Conservation (phyloP, 2,113 vertebrate species). For the Lipophrys pholis region DNA sequence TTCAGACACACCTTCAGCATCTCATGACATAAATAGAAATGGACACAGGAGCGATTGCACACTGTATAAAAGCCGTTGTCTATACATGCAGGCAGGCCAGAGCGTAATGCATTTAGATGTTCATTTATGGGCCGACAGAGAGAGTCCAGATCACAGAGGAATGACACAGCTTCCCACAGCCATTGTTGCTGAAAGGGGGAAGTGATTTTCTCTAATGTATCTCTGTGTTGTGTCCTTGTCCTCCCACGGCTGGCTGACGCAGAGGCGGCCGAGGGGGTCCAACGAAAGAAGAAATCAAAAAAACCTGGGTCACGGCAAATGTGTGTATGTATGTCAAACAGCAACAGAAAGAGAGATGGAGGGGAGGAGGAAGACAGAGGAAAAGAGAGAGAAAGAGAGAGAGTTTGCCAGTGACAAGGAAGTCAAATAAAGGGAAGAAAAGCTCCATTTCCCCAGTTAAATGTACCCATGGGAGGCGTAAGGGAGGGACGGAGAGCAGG, state of each 20-base stretch:
- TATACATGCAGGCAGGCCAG: slow-evolving; percentile 38
- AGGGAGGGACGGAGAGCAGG: slow-evolving; percentile 65
- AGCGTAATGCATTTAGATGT: slow-evolving; percentile 51
- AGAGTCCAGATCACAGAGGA: slow-evolving; percentile 57
- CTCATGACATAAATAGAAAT: background rate
- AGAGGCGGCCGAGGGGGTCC: slow-evolving; percentile 56
- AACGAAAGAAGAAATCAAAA: slow-evolving; percentile 25
- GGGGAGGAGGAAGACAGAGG: background rate
- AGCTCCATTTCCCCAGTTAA: slow-evolving; percentile 78
- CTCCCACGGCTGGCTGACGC: slow-evolving; percentile 58
- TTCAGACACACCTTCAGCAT: background rate
- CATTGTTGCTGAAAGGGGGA: slow-evolving; percentile 66
- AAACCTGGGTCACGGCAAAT: slow-evolving; percentile 65
- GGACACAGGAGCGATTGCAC: background rate
- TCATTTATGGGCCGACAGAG: slow-evolving; percentile 48
- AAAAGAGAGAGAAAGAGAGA: slow-evolving; percentile 22
- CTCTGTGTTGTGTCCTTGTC: slow-evolving; percentile 80
- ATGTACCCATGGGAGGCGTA: slow-evolving; percentile 77
- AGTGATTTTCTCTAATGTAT: slow-evolving; percentile 79
- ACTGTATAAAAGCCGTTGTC: slow-evolving; percentile 5
- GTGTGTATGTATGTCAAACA: slow-evolving; percentile 31
- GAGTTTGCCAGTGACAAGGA: slow-evolving; percentile 67
- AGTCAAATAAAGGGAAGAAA: slow-evolving; percentile 81
- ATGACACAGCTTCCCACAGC: slow-evolving; percentile 74
- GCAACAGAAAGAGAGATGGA: slow-evolving; percentile 30